Base-by-base conservation (phyloP, 2,888 invertebrate species). In the Zele albiditarsus region DNA sequence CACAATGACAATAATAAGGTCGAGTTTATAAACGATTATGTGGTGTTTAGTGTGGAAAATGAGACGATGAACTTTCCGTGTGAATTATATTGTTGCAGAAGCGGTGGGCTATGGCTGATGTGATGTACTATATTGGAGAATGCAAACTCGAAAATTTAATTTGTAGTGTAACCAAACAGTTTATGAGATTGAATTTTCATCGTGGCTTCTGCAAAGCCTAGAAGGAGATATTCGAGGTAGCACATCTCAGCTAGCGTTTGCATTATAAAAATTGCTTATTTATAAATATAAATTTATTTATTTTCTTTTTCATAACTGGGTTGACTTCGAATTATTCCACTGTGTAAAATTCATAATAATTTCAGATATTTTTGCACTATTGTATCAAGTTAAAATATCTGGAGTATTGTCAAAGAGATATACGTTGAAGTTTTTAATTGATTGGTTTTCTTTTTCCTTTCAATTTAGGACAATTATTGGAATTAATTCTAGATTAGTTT, bases 11-110 rank as follows among this genome's bases (percentile, higher is more conserved):
- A 68, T 53, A 28, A 28, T 53, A 49, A 49, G 68, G 14, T 27
- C 20, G 68, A 53, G 49, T 68, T 68, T 68, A n/a, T 68, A 31
- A 53, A 53, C 68, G 53, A 49, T 68, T 53, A 53, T 53, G 25
- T 66, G n/a, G 28, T 68, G 25, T 42, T 25, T 28, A 20, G 28
- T 12, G 23, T 33, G 38, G 23, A 68, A 68, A 68, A 27, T 68
- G 53, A 53, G 27, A 68, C 20, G 68, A 49, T 53, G 20, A 67
- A 67, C n/a, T 67, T 62, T 62, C 23, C 25, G 3, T 38, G 28
- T 62, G 27, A 28, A 28, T 14, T 28, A 28, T 31, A 62, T 62
- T 31, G 31, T 31, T n/a, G 62, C 20, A 57, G n/a, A 46, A 46
- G 46, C 46, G 16, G 2, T 10, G 6, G n/a, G 20, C 53, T 53